phyloP scores from a whole-genome alignment of 2,797 vertebrate species.

The Rachycentron canadum region DNA sequence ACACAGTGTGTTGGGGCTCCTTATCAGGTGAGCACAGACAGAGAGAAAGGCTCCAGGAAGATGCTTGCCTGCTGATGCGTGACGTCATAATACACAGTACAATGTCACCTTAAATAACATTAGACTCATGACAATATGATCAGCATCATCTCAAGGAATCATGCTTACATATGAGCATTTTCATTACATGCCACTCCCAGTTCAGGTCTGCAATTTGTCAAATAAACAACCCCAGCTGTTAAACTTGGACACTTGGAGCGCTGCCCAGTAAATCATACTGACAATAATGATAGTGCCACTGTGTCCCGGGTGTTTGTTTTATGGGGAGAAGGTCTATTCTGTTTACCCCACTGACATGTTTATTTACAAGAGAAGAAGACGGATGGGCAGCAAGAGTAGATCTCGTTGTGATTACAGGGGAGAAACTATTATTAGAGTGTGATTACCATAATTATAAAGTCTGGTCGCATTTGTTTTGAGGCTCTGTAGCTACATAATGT shows the following conservation, averaged over 20 bases:
- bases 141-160: too few species aligned
- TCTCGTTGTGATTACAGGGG: constrained; percentile 25
- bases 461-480: constrained; percentile 33
- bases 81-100: too few species aligned
- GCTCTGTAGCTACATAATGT: background rate
- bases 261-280: constrained; percentile 48
- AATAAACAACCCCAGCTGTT: constrained; percentile 35
- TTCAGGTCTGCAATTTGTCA: constrained; percentile 50
- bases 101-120: too few species aligned
- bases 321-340: constrained; percentile 12
- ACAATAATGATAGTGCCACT: constrained; percentile 42
- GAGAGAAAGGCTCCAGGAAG: too few species aligned
- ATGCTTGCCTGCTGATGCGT: too few species aligned
- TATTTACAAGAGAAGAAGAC: constrained; percentile 36
- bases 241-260: constrained; percentile 33
- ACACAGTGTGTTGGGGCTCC: too few species aligned
- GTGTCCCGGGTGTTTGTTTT: constrained; percentile 36
- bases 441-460: constrained; percentile 42
- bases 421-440: constrained; percentile 25
- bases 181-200: constrained; percentile 33
- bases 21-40: too few species aligned
- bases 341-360: constrained; percentile 28
- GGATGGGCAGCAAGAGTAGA: background rate
- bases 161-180: too few species aligned
- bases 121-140: too few species aligned